Percentiles rank a stretch among this genome's conserved stretches.
These are phyloP conservation scores for Mesoclemmys tuberculata DNA, from an alignment of 2,113 vertebrate species.

Conservation along the genomic window DNA sequence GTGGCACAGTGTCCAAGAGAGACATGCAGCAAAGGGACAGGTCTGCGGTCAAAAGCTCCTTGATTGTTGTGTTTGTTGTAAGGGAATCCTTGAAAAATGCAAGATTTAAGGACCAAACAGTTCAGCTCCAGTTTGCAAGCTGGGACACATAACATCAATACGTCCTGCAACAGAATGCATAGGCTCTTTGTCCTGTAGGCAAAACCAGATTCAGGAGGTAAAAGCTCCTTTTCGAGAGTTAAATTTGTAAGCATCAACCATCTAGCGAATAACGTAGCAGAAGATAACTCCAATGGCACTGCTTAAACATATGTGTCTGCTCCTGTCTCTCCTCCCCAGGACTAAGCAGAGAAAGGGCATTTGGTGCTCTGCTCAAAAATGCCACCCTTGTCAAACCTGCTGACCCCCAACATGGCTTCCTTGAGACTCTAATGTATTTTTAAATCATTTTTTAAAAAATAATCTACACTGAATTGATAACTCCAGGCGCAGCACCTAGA, in stretches of 20 bases:
- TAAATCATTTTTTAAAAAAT: not conserved
- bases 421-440: not conserved
- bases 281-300: not conserved
- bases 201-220: not conserved
- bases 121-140: not conserved
- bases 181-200: not conserved
- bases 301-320: not conserved
- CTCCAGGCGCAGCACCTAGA: slow-evolving; percentile 2
- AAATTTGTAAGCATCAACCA: not conserved
- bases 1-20: not conserved
- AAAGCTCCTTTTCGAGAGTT: not conserved
- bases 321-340: not conserved
- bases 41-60: not conserved
- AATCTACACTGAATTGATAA: not conserved
- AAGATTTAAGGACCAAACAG: not conserved
- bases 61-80: not conserved
- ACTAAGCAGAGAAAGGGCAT: slow-evolving; percentile 5
- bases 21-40: not conserved
- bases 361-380: not conserved
- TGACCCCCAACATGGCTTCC: not conserved
- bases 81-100: not conserved
- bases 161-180: not conserved
- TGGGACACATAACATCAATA: not conserved
- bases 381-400: not conserved
- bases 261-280: not conserved